Evolutionary conservation across 2,888 invertebrate species (phyloP).

Genomic region (Cybosia mesomella): DNA sequence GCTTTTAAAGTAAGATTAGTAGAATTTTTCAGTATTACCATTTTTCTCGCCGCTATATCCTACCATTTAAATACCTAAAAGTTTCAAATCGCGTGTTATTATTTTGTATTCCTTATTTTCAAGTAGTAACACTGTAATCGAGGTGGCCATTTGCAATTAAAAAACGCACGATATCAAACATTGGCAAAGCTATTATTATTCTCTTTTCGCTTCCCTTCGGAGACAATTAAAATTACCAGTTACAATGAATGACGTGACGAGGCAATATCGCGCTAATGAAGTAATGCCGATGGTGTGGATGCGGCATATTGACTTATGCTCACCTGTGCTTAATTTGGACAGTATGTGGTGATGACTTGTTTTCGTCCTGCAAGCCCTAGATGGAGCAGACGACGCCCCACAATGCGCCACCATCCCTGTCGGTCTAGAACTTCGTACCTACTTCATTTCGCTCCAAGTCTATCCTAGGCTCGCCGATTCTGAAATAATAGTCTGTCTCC

Average conservation of each 20-base stretch:
- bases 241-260: slow-evolving; percentile 48
- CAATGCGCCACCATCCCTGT: too few species aligned
- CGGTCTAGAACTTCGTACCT: too few species aligned
- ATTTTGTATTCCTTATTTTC: background rate
- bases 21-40: too few species aligned
- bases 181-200: slow-evolving; percentile 23
- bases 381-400: too few species aligned
- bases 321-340: background rate
- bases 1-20: too few species aligned
- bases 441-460: too few species aligned
- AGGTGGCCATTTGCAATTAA: slow-evolving; percentile 19
- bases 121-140: slow-evolving; percentile 9
- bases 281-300: slow-evolving; percentile 26
- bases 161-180: slow-evolving; percentile 22
- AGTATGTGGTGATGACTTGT: too few species aligned
- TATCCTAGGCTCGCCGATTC: too few species aligned
- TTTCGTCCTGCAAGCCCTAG: too few species aligned
- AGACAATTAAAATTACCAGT: slow-evolving; percentile 66
- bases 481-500: too few species aligned
- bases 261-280: background rate
- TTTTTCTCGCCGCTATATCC: too few species aligned
- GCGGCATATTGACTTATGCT: slow-evolving; percentile 17
- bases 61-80: background rate
- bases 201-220: slow-evolving; percentile 36
- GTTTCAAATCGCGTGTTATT: background rate